Evolutionary conservation across 2,113 vertebrate genomes (phyloP), one percentile per base, ranked within the genome.

Genomic region (Lampris megalopsis): DNA sequence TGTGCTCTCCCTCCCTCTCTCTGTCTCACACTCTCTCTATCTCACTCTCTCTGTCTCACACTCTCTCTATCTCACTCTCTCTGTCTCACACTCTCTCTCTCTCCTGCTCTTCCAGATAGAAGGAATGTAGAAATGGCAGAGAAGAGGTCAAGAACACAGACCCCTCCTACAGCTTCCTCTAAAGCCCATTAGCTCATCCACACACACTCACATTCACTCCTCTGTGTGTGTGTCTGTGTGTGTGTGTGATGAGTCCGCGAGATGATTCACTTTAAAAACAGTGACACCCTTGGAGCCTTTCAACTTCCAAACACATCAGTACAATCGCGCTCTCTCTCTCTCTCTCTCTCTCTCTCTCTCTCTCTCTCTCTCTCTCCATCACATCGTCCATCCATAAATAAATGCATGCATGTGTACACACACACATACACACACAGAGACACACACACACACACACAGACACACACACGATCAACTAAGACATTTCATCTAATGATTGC

Each of bases 221-320:
- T 71, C 9, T 49, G 57, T 54, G 65, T 40, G 57, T 54, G 24
- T 62, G 24, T 47, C 4, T 40, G 45, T 52, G 42, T 7, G 38
- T 41, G n/a, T 40, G 42, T 71, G 8, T 9, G 53, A 75, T 54
- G 71, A 84, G 54, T 53, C 36, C 54, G 69, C 24, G 6, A 60
- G 60, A 82, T 73, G 82, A 87, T 71, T 86, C 85, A 79, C 56
- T 63, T 57, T 64, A 70, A 78, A 89, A 80, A 87, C 71, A 88
- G 76, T 73, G 50, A 79, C 72, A 74, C 40, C 57, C 73, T 71
- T 52, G 2, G 48, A 81, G 52, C 58, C 72, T 66, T 75, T 83
- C 10, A 41, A 6, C 24, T 71, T 63, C 63, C 45, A 38, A 56
- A 13, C 49, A 43, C 5, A n/a, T 68, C 64, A 38, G 42, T 48